Conservation (phyloP, 1,140 invertebrate species). For the Drosophila tropicalis region DNA sequence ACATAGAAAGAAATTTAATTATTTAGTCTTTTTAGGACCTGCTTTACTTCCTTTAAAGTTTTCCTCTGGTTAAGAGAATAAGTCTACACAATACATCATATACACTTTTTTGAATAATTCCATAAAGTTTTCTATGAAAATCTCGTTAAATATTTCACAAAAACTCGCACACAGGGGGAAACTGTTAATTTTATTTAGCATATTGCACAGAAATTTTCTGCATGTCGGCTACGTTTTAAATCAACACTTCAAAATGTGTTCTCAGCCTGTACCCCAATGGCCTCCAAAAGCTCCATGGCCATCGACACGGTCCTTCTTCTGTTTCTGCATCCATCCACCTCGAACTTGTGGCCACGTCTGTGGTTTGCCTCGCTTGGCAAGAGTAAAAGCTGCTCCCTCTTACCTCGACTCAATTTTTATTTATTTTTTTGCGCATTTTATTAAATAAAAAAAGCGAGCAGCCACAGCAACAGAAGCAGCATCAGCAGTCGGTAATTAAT, state of each 20-base stretch:
- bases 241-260: conserved; percentile 62
- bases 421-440: conserved; percentile 58
- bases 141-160: background rate
- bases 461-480: conserved; percentile 30
- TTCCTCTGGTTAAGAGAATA: background rate
- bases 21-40: too few relatives aligned
- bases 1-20: too few relatives aligned
- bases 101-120: too few relatives aligned
- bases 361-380: conserved; percentile 10
- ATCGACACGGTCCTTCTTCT: conserved; percentile 16
- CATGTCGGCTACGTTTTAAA: conserved; percentile 54
- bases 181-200: conserved; percentile 60
- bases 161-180: conserved; percentile 10
- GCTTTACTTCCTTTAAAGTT: background rate
- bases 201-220: conserved; percentile 52
- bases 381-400: conserved; percentile 25
- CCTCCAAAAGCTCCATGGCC: background rate
- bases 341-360: conserved; percentile 43
- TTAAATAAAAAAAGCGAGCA: conserved; percentile 66
- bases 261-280: conserved; percentile 40
- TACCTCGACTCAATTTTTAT: background rate
- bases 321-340: conserved; percentile 24
- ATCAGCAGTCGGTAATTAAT: conserved; percentile 74
- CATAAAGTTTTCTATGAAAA: background rate
- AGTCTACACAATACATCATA: too few relatives aligned